These are phyloP conservation scores for Andinoacara biseriatus DNA, from an alignment of 2,113 vertebrate species.

Conservation along the genomic window DNA sequence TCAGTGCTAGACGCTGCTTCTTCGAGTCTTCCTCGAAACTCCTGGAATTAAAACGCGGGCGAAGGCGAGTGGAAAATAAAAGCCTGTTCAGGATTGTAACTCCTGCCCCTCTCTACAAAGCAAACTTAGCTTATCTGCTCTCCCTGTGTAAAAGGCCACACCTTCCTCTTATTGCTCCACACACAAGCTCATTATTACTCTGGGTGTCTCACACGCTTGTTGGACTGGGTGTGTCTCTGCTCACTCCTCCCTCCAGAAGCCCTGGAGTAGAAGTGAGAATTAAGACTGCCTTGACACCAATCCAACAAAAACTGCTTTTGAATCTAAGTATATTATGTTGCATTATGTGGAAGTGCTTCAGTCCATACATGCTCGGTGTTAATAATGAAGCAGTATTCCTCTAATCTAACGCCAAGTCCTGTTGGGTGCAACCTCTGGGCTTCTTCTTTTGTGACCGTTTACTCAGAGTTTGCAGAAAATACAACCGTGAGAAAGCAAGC, in stretches of 20 bases:
- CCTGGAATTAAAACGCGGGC: neutral
- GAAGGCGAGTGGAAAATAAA: constrained; percentile 9
- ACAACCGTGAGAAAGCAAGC: neutral
- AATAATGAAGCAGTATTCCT: neutral
- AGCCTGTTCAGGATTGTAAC: constrained; percentile 43
- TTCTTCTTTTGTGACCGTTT: neutral
- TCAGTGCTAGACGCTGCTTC: constrained; percentile 17
- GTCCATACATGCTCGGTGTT: neutral
- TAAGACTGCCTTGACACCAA: neutral
- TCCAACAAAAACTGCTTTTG: neutral
- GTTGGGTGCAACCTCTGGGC: neutral
- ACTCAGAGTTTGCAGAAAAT: constrained; percentile 14
- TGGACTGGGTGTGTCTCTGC: constrained; percentile 73
- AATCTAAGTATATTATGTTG: neutral
- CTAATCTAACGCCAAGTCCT: neutral
- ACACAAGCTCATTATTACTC: constrained; percentile 59
- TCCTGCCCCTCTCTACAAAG: constrained; percentile 48
- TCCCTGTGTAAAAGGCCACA: constrained; percentile 64
- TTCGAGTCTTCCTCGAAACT: constrained; percentile 26
- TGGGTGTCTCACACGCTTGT: constrained; percentile 61
- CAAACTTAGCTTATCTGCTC: constrained; percentile 70
- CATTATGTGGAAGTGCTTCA: neutral
- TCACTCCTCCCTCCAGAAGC: constrained; percentile 48
- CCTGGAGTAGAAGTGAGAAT: constrained; percentile 34
- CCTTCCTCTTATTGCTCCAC: constrained; percentile 79